These are phyloP conservation scores for Hedya salicella DNA, from an alignment of 2,888 invertebrate genomes.

Conservation along the genomic window DNA sequence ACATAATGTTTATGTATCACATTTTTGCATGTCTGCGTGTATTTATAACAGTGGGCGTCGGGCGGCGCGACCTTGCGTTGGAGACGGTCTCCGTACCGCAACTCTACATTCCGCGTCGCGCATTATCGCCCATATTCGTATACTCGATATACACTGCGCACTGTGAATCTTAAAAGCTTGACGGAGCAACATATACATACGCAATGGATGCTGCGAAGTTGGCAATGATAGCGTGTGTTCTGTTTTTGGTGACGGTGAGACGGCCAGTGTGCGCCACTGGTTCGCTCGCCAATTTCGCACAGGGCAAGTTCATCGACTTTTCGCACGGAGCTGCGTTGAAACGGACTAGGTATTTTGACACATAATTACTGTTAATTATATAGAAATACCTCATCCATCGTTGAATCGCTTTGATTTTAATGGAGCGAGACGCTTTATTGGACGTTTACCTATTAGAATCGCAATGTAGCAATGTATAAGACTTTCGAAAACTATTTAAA, in stretches of 20 bases:
- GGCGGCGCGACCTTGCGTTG: slow-evolving; percentile 77
- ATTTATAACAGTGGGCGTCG: slow-evolving; percentile 79
- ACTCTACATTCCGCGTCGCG: slow-evolving; percentile 49
- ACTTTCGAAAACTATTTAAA: background rate
- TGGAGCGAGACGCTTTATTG: slow-evolving; percentile 32
- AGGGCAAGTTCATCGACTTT: slow-evolving; percentile 81
- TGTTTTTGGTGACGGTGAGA: slow-evolving; percentile 51
- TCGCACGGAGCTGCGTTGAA: slow-evolving; percentile 63
- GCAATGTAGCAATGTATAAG: slow-evolving; percentile 10
- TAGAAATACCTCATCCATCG: slow-evolving; percentile 23
- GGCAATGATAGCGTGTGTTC: slow-evolving; percentile 24
- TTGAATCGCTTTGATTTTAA: slow-evolving; percentile 30
- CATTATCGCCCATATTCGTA: background rate
- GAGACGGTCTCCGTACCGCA: slow-evolving; percentile 67
- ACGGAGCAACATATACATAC: slow-evolving; percentile 1
- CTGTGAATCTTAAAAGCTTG: background rate
- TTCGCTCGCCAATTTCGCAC: slow-evolving; percentile 81
- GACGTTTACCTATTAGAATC: slow-evolving; percentile 13
- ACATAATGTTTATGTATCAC: slow-evolving; percentile 72
- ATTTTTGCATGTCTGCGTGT: slow-evolving; percentile 81
- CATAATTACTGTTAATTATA: slow-evolving; percentile 25
- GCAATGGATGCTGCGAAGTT: slow-evolving; percentile 51
- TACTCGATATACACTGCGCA: slow-evolving; percentile 8
- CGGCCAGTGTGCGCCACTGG: slow-evolving; percentile 66
- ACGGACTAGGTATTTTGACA: slow-evolving; percentile 64